Percentiles rank a stretch among this genome's conserved stretches.
Conservation (phyloP, 2,113 vertebrate genomes). For the Pomatorhinus ruficollis region DNA sequence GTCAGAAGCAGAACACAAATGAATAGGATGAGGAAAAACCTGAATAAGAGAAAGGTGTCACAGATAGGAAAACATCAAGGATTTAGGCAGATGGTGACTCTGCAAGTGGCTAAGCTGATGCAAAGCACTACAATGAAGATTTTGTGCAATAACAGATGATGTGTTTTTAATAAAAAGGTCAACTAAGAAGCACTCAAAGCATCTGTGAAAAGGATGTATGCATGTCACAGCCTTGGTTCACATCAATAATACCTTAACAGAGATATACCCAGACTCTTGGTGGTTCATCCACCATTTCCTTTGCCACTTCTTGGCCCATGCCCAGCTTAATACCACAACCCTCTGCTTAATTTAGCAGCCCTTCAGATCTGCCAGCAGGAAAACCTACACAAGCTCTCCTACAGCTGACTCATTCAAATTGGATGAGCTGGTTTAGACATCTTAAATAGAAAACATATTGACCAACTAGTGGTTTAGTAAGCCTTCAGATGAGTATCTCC, state of each 20-base stretch:
- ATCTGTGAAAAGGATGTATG: neutral
- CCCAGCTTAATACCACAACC: neutral
- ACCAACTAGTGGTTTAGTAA: neutral
- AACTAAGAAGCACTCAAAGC: neutral
- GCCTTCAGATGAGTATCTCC: neutral
- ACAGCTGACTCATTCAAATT: neutral
- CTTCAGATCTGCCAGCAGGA: neutral
- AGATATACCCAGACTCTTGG: neutral
- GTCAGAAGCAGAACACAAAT: neutral
- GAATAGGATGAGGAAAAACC: neutral
- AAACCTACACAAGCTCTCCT: neutral
- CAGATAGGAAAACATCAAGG: neutral
- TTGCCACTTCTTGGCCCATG: neutral
- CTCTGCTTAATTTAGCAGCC: neutral
- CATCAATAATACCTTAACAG: neutral
- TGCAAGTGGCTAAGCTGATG: neutral
- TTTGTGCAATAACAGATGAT: neutral
- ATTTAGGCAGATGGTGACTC: neutral
- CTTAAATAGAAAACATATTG: neutral
- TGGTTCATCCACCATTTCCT: neutral
- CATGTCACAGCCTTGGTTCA: neutral
- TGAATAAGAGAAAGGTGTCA: neutral
- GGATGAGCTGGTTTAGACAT: neutral
- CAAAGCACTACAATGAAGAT: neutral
- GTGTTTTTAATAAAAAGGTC: neutral